These are phyloP conservation scores for Archaeoteleia sp. DNA, from an alignment of 2,888 invertebrate species.

Conservation along the genomic window DNA sequence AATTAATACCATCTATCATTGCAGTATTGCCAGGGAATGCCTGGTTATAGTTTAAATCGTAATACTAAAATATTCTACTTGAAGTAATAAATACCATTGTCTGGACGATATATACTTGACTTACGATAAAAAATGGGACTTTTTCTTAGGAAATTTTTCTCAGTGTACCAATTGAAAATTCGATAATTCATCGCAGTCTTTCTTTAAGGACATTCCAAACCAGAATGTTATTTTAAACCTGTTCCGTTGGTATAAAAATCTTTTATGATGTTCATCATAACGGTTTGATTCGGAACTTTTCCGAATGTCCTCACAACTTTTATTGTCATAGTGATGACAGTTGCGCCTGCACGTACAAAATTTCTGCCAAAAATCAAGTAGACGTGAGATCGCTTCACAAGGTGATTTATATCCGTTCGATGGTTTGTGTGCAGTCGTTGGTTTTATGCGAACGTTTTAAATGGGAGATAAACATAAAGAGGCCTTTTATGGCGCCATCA, in stretches of 20 bases:
- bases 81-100: no score
- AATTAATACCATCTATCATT: no score
- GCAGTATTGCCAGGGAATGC: no score
- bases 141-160: no score
- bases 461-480: constrained; percentile 75
- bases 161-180: no score
- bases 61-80: no score
- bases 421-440: constrained; percentile 72
- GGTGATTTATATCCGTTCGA: constrained; percentile 73
- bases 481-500: constrained; percentile 75
- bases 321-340: constrained; percentile 35
- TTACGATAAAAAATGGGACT: no score
- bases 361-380: constrained; percentile 49
- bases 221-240: constrained; percentile 9
- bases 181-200: no score
- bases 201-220: constrained; percentile 2
- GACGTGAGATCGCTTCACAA: constrained; percentile 63
- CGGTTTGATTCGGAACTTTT: constrained; percentile 18
- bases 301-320: constrained; percentile 17
- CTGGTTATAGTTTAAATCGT: no score
- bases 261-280: not conserved
- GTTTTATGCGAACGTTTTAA: constrained; percentile 74
- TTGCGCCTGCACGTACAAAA: constrained; percentile 43
- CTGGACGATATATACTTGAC: no score
- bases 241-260: constrained; percentile 6